Conservation (phyloP, 2,888 invertebrate genomes). For the Drosophila helvetica region DNA sequence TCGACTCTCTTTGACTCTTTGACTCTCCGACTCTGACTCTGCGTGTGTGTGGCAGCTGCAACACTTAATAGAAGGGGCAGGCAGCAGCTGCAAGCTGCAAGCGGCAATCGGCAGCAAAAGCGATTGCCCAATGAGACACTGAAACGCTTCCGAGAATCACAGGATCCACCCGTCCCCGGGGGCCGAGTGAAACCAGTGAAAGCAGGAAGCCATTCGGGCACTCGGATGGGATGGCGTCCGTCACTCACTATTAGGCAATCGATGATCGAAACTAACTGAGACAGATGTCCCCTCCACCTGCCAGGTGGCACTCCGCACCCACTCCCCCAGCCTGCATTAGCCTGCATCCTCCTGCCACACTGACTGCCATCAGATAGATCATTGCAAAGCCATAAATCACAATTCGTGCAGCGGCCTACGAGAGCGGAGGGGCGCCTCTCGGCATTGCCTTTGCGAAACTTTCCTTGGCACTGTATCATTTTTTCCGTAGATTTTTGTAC, state of each 20-base stretch:
- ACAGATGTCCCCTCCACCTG: neutral
- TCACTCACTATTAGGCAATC: neutral
- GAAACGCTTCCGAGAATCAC: neutral
- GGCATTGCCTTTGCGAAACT: constrained; percentile 31
- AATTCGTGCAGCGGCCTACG: constrained; percentile 31
- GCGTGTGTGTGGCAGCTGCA: constrained; percentile 73
- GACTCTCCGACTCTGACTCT: constrained; percentile 32
- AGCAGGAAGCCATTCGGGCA: neutral
- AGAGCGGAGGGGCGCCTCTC: constrained; percentile 27
- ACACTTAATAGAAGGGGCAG: constrained; percentile 53
- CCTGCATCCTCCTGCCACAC: neutral
- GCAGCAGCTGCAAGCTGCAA: constrained; percentile 11
- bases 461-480: constrained; percentile 66
- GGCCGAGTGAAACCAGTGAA: neutral
- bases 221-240: neutral
- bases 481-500: constrained; percentile 61
- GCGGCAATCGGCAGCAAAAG: neutral
- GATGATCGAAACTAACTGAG: neutral
- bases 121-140: neutral
- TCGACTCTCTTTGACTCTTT: neutral
- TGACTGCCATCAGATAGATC: neutral
- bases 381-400: constrained; percentile 39
- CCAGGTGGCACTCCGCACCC: constrained; percentile 7
- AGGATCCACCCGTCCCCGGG: neutral
- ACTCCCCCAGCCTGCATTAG: neutral